phyloP scores from a whole-genome alignment of 2,113 vertebrate species.

The Macaca mulatta region DNA sequence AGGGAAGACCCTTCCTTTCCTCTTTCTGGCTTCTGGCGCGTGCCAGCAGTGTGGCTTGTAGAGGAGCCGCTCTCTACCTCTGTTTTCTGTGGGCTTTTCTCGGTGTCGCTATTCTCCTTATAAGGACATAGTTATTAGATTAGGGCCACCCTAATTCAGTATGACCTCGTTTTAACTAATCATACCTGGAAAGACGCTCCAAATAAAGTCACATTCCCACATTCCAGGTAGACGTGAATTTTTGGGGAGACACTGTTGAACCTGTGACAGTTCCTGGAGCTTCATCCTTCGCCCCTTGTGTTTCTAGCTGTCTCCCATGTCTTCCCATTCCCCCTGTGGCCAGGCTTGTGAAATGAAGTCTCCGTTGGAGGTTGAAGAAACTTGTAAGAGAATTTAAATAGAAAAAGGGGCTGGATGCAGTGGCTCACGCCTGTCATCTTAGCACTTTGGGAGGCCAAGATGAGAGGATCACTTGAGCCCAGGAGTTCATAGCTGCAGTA shows the following conservation, averaged over 20 bases:
- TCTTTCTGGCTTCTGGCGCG: background rate
- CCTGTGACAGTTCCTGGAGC: background rate
- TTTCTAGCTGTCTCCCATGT: background rate
- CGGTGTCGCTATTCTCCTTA: background rate
- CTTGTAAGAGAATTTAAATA: background rate
- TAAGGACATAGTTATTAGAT: background rate
- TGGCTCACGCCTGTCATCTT: background rate
- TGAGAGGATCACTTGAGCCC: background rate
- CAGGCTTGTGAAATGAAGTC: background rate
- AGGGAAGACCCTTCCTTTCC: background rate
- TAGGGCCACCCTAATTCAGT: background rate
- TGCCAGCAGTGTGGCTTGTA: background rate
- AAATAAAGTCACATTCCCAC: background rate
- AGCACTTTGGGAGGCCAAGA: background rate
- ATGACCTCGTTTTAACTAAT: background rate
- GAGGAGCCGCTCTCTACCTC: background rate
- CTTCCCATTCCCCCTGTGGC: background rate
- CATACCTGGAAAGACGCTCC: background rate
- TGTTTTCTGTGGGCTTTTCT: background rate
- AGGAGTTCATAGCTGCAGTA: background rate
- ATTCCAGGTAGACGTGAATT: background rate
- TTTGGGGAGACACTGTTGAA: background rate
- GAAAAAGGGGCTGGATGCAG: background rate
- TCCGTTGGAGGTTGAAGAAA: background rate
- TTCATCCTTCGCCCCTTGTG: background rate